Conservation (phyloP, 2,888 invertebrate species). For the Leucoptera coffeella region DNA sequence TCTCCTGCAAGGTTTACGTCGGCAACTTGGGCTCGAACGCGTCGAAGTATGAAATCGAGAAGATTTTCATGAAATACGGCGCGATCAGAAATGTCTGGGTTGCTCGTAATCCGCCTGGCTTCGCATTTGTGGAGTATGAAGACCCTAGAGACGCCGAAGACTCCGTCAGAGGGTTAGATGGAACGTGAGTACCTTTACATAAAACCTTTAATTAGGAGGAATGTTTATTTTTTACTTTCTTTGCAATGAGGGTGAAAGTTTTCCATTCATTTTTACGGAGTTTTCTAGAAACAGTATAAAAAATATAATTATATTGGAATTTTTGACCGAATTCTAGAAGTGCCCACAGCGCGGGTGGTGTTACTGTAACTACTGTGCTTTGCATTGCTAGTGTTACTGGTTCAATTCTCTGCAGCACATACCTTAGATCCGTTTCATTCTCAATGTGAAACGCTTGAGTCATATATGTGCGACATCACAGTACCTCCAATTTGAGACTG, state of each 20-base stretch:
- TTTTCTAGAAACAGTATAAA: too few species aligned
- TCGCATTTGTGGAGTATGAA: slow-evolving; percentile 87
- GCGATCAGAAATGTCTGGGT: slow-evolving; percentile 90
- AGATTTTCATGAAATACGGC: slow-evolving; percentile 82
- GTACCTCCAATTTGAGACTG: slow-evolving; percentile 38
- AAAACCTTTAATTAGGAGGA: too few species aligned
- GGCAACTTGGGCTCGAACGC: slow-evolving; percentile 89
- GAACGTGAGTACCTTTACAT: too few species aligned
- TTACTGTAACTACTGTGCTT: too few species aligned
- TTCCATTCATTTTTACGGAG: too few species aligned
- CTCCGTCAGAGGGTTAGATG: slow-evolving; percentile 75
- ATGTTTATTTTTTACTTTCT: too few species aligned
- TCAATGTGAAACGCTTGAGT: slow-evolving; percentile 48
- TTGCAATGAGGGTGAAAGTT: too few species aligned
- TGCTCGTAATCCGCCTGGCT: slow-evolving; percentile 87
- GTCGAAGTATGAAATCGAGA: slow-evolving; percentile 84
- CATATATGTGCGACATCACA: slow-evolving; percentile 45
- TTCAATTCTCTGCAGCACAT: slow-evolving; percentile 22
- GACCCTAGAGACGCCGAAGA: slow-evolving; percentile 86
- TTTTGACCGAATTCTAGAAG: too few species aligned
- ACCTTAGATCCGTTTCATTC: slow-evolving; percentile 49
- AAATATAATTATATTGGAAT: too few species aligned
- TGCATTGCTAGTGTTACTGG: too few species aligned
- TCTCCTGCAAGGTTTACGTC: slow-evolving; percentile 88
- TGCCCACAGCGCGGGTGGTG: too few species aligned